phyloP scores from a whole-genome alignment of 2,113 vertebrate species.

The Mesoclemmys tuberculata region DNA sequence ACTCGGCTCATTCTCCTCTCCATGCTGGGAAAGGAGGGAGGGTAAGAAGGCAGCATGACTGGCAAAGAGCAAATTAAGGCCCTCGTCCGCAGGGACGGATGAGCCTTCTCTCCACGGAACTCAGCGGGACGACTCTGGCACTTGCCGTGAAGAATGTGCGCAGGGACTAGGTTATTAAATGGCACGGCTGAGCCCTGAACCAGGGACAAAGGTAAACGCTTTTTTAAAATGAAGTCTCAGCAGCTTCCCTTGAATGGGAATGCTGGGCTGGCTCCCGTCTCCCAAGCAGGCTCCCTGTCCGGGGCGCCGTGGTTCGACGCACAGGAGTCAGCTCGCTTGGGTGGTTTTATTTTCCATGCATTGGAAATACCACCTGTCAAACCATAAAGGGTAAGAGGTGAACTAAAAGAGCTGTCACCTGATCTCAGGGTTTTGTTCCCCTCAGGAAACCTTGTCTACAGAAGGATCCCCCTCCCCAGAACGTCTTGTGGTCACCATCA shows the following conservation, averaged over 20 bases:
- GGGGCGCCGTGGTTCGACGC: not conserved
- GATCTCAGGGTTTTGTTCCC: not conserved
- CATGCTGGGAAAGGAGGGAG: fast-evolving
- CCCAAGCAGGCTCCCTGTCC: not conserved
- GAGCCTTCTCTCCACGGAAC: not conserved
- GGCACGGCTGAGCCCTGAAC: not conserved
- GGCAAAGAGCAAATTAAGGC: not conserved
- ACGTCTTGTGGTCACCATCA: not conserved
- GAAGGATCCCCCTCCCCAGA: not conserved
- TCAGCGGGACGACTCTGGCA: not conserved
- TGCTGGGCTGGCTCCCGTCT: not conserved
- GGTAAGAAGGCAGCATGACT: not conserved
- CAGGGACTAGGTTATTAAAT: not conserved
- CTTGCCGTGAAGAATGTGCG: not conserved
- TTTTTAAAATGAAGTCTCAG: not conserved
- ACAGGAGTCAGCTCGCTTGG: not conserved
- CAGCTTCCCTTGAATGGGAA: not conserved
- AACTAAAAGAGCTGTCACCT: not conserved
- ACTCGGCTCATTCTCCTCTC: not conserved
- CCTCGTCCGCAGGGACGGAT: not conserved
- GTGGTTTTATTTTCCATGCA: not conserved
- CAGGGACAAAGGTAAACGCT: not conserved
- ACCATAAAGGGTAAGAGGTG: not conserved
- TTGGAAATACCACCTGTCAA: not conserved
- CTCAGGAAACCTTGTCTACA: not conserved